phyloP scores from a whole-genome alignment of 2,113 vertebrate genomes.

The Myotis yumanensis region DNA sequence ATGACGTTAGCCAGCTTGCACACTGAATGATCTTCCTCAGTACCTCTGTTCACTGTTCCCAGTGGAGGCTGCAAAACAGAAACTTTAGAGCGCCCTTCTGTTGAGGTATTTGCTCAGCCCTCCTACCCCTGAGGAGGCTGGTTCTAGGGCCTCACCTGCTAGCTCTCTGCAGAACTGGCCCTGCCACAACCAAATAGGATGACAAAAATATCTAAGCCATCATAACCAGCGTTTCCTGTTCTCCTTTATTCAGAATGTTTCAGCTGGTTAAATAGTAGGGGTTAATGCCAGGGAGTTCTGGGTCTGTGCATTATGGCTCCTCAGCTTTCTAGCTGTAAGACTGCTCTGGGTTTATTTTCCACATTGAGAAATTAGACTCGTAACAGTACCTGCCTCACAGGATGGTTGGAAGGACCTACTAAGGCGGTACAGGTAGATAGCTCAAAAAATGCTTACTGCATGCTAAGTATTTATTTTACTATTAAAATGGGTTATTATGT shows the following conservation, averaged over 20 bases:
- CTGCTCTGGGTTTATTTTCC: neutral
- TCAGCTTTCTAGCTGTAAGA: neutral
- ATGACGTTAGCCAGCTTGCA: neutral
- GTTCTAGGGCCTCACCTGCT: neutral
- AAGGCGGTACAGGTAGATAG: neutral
- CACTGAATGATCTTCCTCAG: neutral
- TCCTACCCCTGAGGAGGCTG: neutral
- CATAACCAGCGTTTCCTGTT: neutral
- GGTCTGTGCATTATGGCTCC: rapidly evolving
- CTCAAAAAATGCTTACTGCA: neutral
- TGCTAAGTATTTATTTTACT: neutral
- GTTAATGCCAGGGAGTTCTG: neutral
- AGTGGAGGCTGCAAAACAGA: neutral
- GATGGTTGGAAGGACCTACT: neutral
- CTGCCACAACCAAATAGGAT: neutral
- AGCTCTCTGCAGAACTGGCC: neutral
- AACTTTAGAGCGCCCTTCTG: neutral
- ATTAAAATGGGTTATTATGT: neutral
- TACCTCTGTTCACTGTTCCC: neutral
- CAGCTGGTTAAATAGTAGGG: neutral
- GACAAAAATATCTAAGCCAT: neutral
- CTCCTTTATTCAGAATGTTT: neutral
- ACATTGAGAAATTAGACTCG: neutral
- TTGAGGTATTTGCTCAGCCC: neutral
- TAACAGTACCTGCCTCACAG: neutral